phyloP scores from a whole-genome alignment of 2,113 vertebrate species.

The Embiotoca jacksoni region DNA sequence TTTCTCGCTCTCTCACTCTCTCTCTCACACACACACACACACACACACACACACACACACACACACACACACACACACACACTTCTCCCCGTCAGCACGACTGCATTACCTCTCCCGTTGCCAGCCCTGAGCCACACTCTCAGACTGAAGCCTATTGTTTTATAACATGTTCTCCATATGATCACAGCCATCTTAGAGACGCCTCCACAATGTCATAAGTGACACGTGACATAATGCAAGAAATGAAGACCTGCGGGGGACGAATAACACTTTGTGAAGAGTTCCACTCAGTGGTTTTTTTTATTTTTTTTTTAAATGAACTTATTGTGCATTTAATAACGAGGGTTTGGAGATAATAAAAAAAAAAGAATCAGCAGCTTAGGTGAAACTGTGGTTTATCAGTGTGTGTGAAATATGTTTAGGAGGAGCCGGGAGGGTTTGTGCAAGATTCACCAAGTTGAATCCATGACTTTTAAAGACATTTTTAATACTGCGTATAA shows the following conservation, averaged over 20 bases:
- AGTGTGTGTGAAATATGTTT: too few relatives aligned
- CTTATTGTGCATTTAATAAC: too few relatives aligned
- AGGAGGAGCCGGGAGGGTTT: background rate
- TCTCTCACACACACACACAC: constrained; percentile 22
- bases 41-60: constrained; percentile 23
- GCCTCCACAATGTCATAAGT: constrained; percentile 19
- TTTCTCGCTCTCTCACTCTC: constrained; percentile 1
- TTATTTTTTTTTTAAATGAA: too few relatives aligned
- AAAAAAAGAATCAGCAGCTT: too few relatives aligned
- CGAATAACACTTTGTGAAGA: background rate
- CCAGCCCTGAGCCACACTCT: constrained; percentile 50
- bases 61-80: constrained; percentile 37
- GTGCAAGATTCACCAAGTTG: too few relatives aligned
- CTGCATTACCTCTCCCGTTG: constrained; percentile 76
- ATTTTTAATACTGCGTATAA: too few relatives aligned
- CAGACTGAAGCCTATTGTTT: constrained; percentile 48
- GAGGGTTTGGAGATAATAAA: too few relatives aligned
- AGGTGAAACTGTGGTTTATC: too few relatives aligned
- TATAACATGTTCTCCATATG: constrained; percentile 14
- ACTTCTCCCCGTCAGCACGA: constrained; percentile 50
- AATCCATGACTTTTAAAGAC: too few relatives aligned
- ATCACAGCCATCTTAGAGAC: constrained; percentile 26
- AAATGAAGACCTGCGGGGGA: background rate
- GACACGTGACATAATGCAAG: background rate
- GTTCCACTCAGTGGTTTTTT: too few relatives aligned